phyloP scores from a whole-genome alignment of 2,888 invertebrate genomes.

The Sminthurides aquaticus region DNA sequence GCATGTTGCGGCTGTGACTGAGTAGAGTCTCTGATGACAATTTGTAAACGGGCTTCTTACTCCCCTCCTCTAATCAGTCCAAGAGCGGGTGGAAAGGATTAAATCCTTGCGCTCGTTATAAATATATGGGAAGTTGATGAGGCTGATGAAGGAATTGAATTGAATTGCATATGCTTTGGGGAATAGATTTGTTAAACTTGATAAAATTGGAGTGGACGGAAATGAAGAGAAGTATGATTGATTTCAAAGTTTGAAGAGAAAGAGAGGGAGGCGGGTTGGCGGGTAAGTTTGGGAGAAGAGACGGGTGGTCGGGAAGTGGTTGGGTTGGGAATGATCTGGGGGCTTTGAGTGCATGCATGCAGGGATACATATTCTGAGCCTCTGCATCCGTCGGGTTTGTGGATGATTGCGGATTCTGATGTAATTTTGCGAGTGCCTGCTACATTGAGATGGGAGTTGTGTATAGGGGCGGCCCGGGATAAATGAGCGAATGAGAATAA shows the following conservation, averaged over 20 bases:
- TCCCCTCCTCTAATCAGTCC: neutral
- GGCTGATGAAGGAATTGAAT: neutral
- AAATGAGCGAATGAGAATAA: too few species aligned
- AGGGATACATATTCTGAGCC: too few species aligned
- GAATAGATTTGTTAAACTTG: neutral
- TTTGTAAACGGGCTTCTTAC: neutral
- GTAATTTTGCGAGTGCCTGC: neutral
- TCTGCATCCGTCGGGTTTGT: too few species aligned
- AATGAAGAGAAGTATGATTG: neutral
- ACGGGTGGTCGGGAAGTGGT: too few species aligned
- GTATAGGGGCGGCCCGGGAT: too few species aligned
- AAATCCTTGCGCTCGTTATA: neutral
- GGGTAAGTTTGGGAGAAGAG: too few species aligned
- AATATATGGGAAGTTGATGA: neutral
- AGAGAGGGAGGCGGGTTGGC: neutral
- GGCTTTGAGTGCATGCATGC: too few species aligned
- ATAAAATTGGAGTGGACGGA: neutral
- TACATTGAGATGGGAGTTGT: neutral
- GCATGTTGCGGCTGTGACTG: too few species aligned
- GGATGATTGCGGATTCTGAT: neutral
- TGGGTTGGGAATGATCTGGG: too few species aligned
- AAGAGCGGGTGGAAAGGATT: slow-evolving; percentile 1
- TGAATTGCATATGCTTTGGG: slow-evolving; percentile 5
- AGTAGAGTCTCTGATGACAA: neutral
- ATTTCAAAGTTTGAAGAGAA: neutral